Conservation (phyloP, 2,888 invertebrate genomes). For the Herminia tarsipennalis region DNA sequence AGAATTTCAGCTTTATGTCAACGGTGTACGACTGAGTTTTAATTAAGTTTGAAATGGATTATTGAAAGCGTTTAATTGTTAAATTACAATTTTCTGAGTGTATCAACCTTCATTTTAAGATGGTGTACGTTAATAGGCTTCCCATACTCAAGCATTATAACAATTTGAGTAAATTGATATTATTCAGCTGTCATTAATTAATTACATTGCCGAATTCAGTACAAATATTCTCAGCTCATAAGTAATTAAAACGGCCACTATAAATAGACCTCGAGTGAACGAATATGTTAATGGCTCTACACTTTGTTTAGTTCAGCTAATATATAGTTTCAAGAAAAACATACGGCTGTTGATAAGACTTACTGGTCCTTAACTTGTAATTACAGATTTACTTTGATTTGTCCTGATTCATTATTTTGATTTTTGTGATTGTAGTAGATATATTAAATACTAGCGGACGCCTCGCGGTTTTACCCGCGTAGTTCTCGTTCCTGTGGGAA, state of each 20-base stretch:
- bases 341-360: slow-evolving; percentile 13
- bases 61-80: slow-evolving; percentile 30
- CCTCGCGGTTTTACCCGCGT: too few species aligned
- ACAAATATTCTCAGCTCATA: slow-evolving; percentile 22
- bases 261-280: slow-evolving; percentile 41
- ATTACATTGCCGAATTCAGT: slow-evolving; percentile 20
- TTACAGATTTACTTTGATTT: background rate
- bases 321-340: slow-evolving; percentile 45
- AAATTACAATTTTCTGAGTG: slow-evolving; percentile 32
- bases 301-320: slow-evolving; percentile 52
- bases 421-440: too few species aligned
- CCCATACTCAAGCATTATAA: background rate
- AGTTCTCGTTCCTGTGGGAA: too few species aligned
- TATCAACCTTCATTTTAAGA: slow-evolving; percentile 17
- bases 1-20: slow-evolving; percentile 27
- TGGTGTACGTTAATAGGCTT: background rate
- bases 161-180: background rate
- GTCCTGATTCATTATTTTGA: too few species aligned
- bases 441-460: too few species aligned
- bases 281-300: slow-evolving; percentile 55
- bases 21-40: slow-evolving; percentile 15
- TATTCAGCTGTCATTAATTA: slow-evolving; percentile 15
- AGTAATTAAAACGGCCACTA: slow-evolving; percentile 33
- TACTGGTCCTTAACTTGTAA: background rate
- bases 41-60: slow-evolving; percentile 15